Base-by-base conservation (phyloP, 2,113 vertebrate species). In the Geococcyx californianus region DNA sequence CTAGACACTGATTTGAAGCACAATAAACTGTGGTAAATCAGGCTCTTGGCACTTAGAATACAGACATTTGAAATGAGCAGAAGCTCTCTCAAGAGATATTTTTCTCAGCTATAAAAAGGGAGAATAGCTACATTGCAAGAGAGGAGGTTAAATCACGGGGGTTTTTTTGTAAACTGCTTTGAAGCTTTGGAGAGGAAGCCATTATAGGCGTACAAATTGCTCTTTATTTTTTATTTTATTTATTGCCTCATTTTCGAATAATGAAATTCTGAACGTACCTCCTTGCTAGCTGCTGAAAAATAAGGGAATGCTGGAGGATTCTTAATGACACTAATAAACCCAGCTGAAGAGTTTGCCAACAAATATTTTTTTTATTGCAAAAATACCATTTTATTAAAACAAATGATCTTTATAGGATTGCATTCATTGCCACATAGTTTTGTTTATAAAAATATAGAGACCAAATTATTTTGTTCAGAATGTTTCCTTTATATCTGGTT, bases 251-350 rank as follows among this genome's bases (percentile, higher is more conserved):
- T 96, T 95, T 94, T 95, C 93, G 83, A 94, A 91, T 95, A 96
- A 97, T 95, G 95, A 91, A 95, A 95, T 95, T 94, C 94, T 88
- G 84, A 94, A 59, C 1, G 0, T 77, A 95, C 68, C 73, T 95
- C 90, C 76, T 95, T 24, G 5, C 75, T 93, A 83, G 94, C 75
- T 95, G 75, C 75, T 90, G 90, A 94, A 94, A 96, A 91, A 94
- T 85, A 90, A 74, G 55, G 73, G 60, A 85, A 90, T 83, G 87
- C 18, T 3, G 64, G 87, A 85, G 75, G 93, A 93, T 95, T 95
- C 96, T 96, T 96, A 96, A 96, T 97, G 94, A 83, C 29, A 45
- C 85, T 95, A 96, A 97, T 95, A 96, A 95, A 97, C 87, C 56
- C 75, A 82, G 82, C 67, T 58, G 87, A 95, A 89, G 47, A 44